Evolutionary conservation across 2,888 invertebrate genomes (phyloP).

Genomic region (Drosophila algonquin): DNA sequence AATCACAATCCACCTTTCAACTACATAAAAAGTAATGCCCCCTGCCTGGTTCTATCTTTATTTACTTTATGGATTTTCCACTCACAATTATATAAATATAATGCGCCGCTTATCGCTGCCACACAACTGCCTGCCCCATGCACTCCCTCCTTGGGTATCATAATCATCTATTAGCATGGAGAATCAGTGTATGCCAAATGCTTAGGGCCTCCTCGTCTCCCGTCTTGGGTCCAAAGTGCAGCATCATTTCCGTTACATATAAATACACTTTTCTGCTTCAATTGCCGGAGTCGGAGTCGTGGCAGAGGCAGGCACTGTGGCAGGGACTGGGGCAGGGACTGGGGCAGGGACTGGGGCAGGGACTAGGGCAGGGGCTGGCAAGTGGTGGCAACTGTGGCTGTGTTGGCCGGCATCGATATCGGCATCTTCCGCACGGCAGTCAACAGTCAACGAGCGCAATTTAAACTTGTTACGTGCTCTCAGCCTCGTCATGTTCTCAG

Average conservation of each 20-base stretch:
- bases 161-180: constrained; percentile 66
- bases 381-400: not conserved
- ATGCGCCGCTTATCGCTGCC: constrained; percentile 63
- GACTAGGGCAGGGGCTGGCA: constrained; percentile 24
- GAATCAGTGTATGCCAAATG: too few relatives aligned
- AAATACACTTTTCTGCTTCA: constrained; percentile 77
- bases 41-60: constrained; percentile 45
- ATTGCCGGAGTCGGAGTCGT: constrained; percentile 52
- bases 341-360: constrained; percentile 3
- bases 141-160: constrained; percentile 24
- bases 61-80: constrained; percentile 58
- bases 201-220: too few relatives aligned
- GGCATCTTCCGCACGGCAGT: constrained; percentile 72
- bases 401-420: constrained; percentile 43
- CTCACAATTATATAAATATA: constrained; percentile 69
- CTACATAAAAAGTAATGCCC: constrained; percentile 68
- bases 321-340: constrained; percentile 14
- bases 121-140: not conserved
- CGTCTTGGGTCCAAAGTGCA: constrained; percentile 55
- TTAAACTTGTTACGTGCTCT: constrained; percentile 77
- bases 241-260: constrained; percentile 78
- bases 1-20: constrained; percentile 52
- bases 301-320: too few relatives aligned
- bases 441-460: constrained; percentile 79
- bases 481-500: constrained; percentile 68